phyloP scores from a whole-genome alignment of 2,888 invertebrate genomes.

The Andrena minutula region DNA sequence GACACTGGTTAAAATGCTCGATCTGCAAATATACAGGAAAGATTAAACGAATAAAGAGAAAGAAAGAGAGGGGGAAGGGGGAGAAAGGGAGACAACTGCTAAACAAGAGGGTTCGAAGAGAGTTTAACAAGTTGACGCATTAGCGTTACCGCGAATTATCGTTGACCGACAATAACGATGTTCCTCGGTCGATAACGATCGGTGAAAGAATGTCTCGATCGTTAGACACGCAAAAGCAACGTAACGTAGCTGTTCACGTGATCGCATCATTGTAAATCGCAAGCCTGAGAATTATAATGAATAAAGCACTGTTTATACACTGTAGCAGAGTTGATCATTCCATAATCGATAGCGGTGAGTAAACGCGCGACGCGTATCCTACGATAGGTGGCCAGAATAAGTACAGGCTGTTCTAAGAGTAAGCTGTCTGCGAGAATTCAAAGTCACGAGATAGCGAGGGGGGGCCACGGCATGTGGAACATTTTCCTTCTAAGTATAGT shows the following conservation, averaged over 20 bases:
- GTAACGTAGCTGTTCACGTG: constrained; percentile 23
- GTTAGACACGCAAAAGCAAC: constrained; percentile 1
- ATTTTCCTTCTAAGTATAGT: constrained; percentile 39
- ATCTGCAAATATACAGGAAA: constrained; percentile 30
- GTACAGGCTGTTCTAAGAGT: neutral
- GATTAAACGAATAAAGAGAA: constrained; percentile 3
- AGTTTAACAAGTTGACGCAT: constrained; percentile 9
- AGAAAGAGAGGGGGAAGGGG: neutral
- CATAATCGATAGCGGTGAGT: constrained; percentile 38
- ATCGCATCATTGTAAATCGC: constrained; percentile 49
- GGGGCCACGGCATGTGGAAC: neutral
- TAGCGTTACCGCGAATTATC: constrained; percentile 21
- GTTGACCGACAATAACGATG: constrained; percentile 44
- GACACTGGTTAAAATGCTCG: constrained; percentile 77
- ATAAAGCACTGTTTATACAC: constrained; percentile 70
- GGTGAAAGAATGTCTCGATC: neutral
- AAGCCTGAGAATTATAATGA: constrained; percentile 57
- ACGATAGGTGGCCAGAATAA: neutral
- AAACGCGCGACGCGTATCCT: neutral
- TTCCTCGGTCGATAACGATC: constrained; percentile 12
- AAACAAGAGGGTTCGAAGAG: constrained; percentile 8
- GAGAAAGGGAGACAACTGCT: neutral
- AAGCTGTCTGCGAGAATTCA: neutral
- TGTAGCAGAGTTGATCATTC: constrained; percentile 65
- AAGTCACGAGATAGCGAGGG: neutral